Evolutionary conservation across 2,113 vertebrate genomes (phyloP), one percentile per base, ranked within the genome.

Genomic region (Diadophis punctatus): DNA sequence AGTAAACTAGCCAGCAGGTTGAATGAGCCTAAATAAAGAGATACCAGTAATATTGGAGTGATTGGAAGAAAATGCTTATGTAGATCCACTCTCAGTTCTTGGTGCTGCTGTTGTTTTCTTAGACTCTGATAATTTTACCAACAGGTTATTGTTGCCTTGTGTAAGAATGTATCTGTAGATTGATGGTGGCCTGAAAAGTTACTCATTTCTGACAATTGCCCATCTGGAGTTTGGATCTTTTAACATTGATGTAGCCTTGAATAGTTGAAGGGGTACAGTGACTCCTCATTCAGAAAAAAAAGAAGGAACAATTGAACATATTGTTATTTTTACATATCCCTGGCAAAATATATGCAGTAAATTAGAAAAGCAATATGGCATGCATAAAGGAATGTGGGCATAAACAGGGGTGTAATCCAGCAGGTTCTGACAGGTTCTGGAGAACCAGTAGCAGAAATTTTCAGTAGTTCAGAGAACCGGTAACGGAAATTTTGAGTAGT

Each of bases 141-240:
- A 39, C 34, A 80, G 68, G 18, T 80, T 39, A 34, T 80, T 39
- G 18, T 80, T 80, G 34, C 18, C 34, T 39, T 80, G 34, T 20
- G 34, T 8, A 80, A 80, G 34, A 80, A 80, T 39, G 18, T 80
- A 74, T 39, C 90, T 91, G 86, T 89, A 89, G 84, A 23, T 51
- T 88, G 90, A 94, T 93, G 93, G 93, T 91, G 53, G 8, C 86
- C 14, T 18, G 22, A 95, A 91, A 0, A 0, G n/a, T 3, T 53
- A 94, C 63, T 52, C 48, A 52, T 87, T 60, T 95, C 93, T 14
- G 14, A 93, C 91, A 89, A 68, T 4, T 9, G 34, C 93, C 49
- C 95, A 94, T 95, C 93, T 96, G 93, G 90, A 94, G 34, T 86
- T 90, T 96, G 94, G 95, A 34, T 87, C 30, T 88, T 90, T 95